Base-by-base conservation (phyloP, 2,888 invertebrate species). In the Chrysolina americana region DNA sequence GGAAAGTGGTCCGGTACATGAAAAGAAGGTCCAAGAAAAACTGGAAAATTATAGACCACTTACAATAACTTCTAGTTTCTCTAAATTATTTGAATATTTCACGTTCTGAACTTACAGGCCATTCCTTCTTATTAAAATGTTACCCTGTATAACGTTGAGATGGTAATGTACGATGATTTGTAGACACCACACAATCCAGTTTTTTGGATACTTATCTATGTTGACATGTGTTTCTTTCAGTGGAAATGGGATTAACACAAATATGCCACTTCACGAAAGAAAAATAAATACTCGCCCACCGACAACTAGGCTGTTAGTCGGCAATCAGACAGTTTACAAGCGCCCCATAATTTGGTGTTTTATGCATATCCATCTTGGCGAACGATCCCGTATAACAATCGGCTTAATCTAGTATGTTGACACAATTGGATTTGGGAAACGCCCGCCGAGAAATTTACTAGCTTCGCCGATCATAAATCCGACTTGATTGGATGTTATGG, bases 401-500 rank as follows among this genome's bases (percentile, higher is more conserved):
- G 86, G 83, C 86, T 87, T 86, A 87, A 87, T 87, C 86, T 85
- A 84, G 82, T 83, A 85, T 85, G 86, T 86, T 85, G 87, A 84
- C 86, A 59, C 87, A 87, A 87, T 87, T 87, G 87, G 84, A 87
- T 87, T 87, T 84, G 85, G 81, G 69, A 76, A 86, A 86, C 87
- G 84, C 88, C 88, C 87, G 87, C 85, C 80, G 87, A 82, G 84
- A 85, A 86, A 87, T 88, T 87, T 88, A 88, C 86, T 87, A 86
- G 87, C 82, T 83, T 81, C 83, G 83, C 81, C 83, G 83, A 82
- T 83, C 87, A 87, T 88, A 88, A 88, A 88, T 88, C 87, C 85
- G 79, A 81, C 85, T 85, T 88, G 88, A 88, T 88, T 88, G 88
- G 88, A 88, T 88, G 88, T 88, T 88, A 88, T 88, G 87, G 88